phyloP scores from a whole-genome alignment of 1,140 invertebrate genomes.

The Trichogramma pretiosum region DNA sequence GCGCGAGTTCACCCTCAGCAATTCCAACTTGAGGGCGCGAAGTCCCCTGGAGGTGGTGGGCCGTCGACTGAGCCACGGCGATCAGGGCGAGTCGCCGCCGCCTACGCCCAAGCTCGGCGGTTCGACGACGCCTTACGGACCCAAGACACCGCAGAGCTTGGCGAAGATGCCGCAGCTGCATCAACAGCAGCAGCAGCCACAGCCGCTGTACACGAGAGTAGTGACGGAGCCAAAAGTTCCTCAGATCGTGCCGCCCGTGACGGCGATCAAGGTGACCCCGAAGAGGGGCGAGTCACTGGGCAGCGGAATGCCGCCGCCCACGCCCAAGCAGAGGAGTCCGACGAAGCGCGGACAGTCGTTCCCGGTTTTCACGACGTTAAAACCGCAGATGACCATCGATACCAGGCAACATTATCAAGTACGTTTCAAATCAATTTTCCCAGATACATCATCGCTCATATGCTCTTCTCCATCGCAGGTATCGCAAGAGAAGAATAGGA shows the following conservation, averaged over 20 bases:
- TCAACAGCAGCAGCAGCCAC: no score
- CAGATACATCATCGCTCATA: neutral
- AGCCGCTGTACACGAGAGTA: no score
- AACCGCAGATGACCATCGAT: constrained; percentile 24
- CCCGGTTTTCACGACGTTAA: constrained; percentile 38
- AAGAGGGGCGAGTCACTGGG: constrained; percentile 34
- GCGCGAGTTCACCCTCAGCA: constrained; percentile 40
- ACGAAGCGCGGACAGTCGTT: constrained; percentile 43
- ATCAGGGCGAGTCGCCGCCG: constrained; percentile 38
- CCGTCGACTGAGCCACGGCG: constrained; percentile 39
- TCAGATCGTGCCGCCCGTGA: neutral
- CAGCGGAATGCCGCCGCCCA: constrained; percentile 23
- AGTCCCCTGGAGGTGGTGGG: constrained; percentile 42
- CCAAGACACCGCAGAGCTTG: no score
- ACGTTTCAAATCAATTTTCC: no score
- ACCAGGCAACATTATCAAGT: constrained; percentile 11
- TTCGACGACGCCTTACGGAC: no score
- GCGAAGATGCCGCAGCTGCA: no score
- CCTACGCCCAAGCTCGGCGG: constrained; percentile 9
- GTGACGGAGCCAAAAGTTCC: no score
- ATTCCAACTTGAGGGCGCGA: constrained; percentile 37
- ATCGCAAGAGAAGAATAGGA: no score
- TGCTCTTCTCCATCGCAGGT: constrained; percentile 10
- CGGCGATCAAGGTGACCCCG: constrained; percentile 27
- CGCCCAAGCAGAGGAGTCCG: constrained; percentile 37